These are phyloP conservation scores for Pocota personata DNA, from an alignment of 2,888 invertebrate genomes.

Conservation along the genomic window DNA sequence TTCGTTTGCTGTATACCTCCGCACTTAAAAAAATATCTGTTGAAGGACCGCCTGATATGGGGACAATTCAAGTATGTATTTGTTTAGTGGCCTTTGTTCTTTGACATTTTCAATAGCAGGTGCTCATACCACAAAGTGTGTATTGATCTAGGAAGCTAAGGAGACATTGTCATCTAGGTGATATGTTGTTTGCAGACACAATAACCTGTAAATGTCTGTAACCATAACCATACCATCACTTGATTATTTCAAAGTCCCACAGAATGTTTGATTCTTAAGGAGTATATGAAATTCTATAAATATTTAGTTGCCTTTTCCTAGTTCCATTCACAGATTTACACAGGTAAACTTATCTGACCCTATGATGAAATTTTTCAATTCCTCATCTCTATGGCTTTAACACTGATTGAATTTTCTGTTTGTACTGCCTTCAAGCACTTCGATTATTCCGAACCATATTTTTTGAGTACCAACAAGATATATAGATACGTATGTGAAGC, in stretches of 20 bases:
- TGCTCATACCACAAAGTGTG: background rate
- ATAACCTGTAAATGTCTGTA: background rate
- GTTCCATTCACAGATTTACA: background rate
- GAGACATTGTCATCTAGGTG: background rate
- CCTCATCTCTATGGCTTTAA: background rate
- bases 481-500: background rate
- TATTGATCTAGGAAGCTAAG: background rate
- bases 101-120: background rate
- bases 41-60: slow-evolving; percentile 9
- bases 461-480: background rate
- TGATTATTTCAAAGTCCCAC: background rate
- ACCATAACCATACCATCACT: background rate
- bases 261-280: background rate
- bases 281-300: background rate
- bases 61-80: slow-evolving; percentile 6
- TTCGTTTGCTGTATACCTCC: background rate
- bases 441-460: background rate
- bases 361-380: background rate
- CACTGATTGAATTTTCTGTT: background rate
- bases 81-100: slow-evolving; percentile 11
- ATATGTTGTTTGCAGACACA: background rate
- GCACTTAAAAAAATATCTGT: slow-evolving; percentile 12
- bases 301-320: background rate
- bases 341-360: background rate
- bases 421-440: background rate